Percentiles rank a stretch among this genome's conserved stretches.
Evolutionary conservation across 2,888 invertebrate genomes (phyloP).

Genomic region (Conchocele bisecta): DNA sequence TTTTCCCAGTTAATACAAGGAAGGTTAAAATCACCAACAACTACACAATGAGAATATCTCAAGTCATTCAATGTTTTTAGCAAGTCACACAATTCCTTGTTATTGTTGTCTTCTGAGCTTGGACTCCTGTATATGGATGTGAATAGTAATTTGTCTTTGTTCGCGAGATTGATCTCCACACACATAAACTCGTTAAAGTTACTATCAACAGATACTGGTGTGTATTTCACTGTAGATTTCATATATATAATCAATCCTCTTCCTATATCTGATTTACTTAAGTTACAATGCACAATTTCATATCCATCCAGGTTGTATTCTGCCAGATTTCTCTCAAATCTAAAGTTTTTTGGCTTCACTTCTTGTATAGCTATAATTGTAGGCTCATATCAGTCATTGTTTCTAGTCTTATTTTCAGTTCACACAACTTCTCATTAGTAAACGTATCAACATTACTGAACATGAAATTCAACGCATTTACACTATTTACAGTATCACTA

Average conservation of each 20-base stretch:
- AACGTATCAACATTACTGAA: too few relatives aligned
- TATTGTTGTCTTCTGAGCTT: background rate
- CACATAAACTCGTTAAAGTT: background rate
- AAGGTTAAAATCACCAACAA: slow-evolving; percentile 3
- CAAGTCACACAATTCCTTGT: background rate
- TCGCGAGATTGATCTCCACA: background rate
- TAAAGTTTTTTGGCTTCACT: slow-evolving; percentile 15
- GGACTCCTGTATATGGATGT: slow-evolving; percentile 16
- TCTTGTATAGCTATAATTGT: slow-evolving; percentile 2
- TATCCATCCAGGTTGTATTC: slow-evolving; percentile 19
- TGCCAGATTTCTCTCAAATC: background rate
- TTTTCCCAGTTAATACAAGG: slow-evolving; percentile 13
- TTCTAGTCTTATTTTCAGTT: slow-evolving; percentile 1
- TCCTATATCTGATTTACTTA: background rate
- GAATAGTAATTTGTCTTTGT: background rate
- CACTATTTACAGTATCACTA: slow-evolving; percentile 11
- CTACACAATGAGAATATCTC: background rate
- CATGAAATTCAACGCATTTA: slow-evolving; percentile 7
- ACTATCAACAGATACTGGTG: background rate
- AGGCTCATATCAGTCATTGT: background rate
- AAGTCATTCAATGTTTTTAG: background rate
- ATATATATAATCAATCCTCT: slow-evolving; percentile 19
- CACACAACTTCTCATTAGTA: slow-evolving; percentile 9
- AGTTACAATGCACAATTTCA: background rate
- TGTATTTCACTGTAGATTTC: background rate